Conservation (phyloP, 2,888 invertebrate species). For the Diplazon laetatorius region DNA sequence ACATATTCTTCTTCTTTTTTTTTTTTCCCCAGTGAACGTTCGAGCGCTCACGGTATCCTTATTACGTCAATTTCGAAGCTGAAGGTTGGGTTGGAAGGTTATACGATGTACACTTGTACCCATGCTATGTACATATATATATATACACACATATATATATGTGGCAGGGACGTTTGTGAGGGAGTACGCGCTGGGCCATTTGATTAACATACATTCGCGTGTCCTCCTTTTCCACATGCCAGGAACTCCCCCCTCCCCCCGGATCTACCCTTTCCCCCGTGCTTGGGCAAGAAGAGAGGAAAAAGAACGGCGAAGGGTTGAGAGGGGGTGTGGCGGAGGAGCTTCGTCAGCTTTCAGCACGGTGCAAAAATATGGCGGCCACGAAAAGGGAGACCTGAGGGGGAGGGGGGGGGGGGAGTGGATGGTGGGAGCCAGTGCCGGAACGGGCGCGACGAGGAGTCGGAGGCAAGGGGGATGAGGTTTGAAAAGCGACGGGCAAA, state of each 20-base stretch:
- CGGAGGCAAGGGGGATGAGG: conserved; percentile 50
- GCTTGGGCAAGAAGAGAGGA: conserved; percentile 14
- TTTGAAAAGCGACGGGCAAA: conserved; percentile 77
- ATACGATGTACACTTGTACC: neutral
- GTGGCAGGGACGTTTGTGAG: conserved; percentile 50
- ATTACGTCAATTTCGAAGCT: conserved; percentile 52
- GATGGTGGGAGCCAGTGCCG: conserved; percentile 13
- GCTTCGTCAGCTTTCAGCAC: conserved; percentile 51
- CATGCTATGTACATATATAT: conserved; percentile 31
- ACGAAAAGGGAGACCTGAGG: conserved; percentile 54
- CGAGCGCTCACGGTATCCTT: conserved; percentile 44
- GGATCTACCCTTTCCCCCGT: neutral
- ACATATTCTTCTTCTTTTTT: too few species aligned
- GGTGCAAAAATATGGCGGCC: conserved; percentile 62
- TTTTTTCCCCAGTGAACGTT: conserved; percentile 49
- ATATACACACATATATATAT: too few species aligned
- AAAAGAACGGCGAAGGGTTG: conserved; percentile 37
- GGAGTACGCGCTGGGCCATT: conserved; percentile 59
- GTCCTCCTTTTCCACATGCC: conserved; percentile 63
- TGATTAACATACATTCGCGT: conserved; percentile 69
- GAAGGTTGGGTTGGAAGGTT: conserved; percentile 44
- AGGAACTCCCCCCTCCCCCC: conserved; percentile 46
- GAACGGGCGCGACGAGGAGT: conserved; percentile 25
- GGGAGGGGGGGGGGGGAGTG: conserved; percentile 28
- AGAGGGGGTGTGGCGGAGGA: conserved; percentile 35